Conservation (phyloP, 2,797 vertebrate species). For the Paedocypris micromegethes region DNA sequence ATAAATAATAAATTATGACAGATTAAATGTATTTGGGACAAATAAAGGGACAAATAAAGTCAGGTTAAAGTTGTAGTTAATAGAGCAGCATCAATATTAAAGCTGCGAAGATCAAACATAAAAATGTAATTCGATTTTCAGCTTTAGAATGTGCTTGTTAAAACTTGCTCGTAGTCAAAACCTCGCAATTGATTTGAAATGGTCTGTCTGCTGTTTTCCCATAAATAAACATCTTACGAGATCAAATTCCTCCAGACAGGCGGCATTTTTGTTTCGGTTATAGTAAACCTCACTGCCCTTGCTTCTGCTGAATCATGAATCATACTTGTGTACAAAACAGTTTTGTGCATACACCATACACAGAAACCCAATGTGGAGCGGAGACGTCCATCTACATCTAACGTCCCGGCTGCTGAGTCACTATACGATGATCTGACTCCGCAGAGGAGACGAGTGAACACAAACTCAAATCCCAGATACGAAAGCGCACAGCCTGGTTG, state of each 20-base stretch:
- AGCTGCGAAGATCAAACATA: no score
- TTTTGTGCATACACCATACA: slow-evolving; percentile 31
- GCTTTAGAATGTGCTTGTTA: no score
- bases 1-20: no score
- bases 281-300: slow-evolving; percentile 8
- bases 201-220: background rate
- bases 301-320: slow-evolving; percentile 29
- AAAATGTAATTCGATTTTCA: no score
- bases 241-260: background rate
- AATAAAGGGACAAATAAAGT: no score
- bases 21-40: no score
- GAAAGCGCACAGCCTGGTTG: no score
- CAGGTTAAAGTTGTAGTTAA: no score
- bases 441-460: slow-evolving; percentile 19
- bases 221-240: background rate
- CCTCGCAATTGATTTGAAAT: background rate
- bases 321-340: slow-evolving; percentile 47
- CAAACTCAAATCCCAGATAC: slow-evolving; percentile 12
- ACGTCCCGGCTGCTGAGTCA: slow-evolving; percentile 30
- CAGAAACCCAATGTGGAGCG: slow-evolving; percentile 48
- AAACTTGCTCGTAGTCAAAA: no score
- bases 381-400: slow-evolving; percentile 5
- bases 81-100: no score
- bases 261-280: slow-evolving; percentile 13
- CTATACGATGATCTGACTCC: slow-evolving; percentile 22